Evolutionary conservation across 2,113 vertebrate genomes (phyloP).

Genomic region (Archilochus colubris): DNA sequence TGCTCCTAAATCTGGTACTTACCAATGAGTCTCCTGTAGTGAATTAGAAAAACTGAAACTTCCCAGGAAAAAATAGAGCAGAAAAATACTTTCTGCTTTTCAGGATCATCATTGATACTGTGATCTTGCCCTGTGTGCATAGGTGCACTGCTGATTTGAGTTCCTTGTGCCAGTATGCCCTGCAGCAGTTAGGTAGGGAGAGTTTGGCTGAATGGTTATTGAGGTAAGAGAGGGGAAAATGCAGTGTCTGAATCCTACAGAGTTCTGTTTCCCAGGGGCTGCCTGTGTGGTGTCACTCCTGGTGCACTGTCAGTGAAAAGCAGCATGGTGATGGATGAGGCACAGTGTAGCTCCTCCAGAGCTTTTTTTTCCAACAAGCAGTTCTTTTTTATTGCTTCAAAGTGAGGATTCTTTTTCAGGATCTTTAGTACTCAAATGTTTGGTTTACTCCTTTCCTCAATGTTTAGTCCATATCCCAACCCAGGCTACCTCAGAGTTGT

Average conservation of each 20-base stretch:
- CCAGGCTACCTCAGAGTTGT: background rate
- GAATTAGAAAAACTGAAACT: background rate
- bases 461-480: background rate
- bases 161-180: slow-evolving; percentile 33
- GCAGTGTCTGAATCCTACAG: background rate
- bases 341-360: background rate
- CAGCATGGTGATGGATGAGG: background rate
- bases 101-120: slow-evolving; percentile 2
- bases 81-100: slow-evolving; percentile 69
- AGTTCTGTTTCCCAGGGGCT: background rate
- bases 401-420: background rate
- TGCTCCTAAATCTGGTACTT: slow-evolving; percentile 65
- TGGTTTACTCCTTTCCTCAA: background rate
- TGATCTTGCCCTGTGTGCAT: slow-evolving; percentile 68
- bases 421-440: background rate
- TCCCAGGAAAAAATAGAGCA: slow-evolving; percentile 64
- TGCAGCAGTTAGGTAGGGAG: background rate
- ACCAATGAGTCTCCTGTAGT: slow-evolving; percentile 77
- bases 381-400: background rate
- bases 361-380: background rate
- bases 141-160: slow-evolving; percentile 47
- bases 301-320: background rate
- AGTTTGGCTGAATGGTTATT: background rate
- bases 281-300: background rate
- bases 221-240: background rate